Evolutionary conservation across 1,140 invertebrate species (phyloP).

Genomic region (Drosophila simulans): DNA sequence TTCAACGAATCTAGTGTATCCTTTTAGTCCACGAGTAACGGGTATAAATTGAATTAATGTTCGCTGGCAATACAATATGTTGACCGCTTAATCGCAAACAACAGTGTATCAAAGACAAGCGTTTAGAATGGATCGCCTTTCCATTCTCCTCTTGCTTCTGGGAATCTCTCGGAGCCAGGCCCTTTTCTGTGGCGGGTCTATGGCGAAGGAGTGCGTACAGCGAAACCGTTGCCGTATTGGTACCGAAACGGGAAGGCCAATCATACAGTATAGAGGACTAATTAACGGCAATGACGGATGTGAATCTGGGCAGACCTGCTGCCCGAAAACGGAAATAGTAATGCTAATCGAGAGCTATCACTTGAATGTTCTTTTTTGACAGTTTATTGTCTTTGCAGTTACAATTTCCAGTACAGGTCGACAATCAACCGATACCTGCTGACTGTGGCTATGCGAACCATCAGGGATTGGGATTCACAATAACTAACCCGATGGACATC

Average conservation of each 20-base stretch:
- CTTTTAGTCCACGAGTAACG: too few species aligned
- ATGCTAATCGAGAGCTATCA: not conserved
- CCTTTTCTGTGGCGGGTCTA: not conserved
- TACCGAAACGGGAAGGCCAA: not conserved
- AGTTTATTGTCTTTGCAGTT: not conserved
- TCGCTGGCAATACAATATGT: too few species aligned
- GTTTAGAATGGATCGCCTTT: not conserved
- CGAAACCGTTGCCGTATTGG: not conserved
- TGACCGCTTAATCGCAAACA: not conserved
- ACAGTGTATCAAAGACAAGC: not conserved
- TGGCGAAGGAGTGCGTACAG: not conserved
- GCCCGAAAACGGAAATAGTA: not conserved
- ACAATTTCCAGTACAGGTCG: too few species aligned
- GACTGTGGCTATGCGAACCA: not conserved
- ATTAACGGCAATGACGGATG: not conserved
- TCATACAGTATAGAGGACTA: not conserved
- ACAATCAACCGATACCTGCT: not conserved
- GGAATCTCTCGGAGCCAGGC: not conserved
- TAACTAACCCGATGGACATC: too few species aligned
- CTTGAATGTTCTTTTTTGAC: not conserved
- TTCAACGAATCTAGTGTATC: too few species aligned
- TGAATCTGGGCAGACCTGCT: not conserved
- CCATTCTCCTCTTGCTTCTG: not conserved
- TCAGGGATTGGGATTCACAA: not conserved
- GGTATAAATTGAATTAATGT: too few species aligned